Evolutionary conservation across 2,797 vertebrate genomes (phyloP), one percentile per base, ranked within the genome.

Genomic region (Schizopygopsis pylzovi): DNA sequence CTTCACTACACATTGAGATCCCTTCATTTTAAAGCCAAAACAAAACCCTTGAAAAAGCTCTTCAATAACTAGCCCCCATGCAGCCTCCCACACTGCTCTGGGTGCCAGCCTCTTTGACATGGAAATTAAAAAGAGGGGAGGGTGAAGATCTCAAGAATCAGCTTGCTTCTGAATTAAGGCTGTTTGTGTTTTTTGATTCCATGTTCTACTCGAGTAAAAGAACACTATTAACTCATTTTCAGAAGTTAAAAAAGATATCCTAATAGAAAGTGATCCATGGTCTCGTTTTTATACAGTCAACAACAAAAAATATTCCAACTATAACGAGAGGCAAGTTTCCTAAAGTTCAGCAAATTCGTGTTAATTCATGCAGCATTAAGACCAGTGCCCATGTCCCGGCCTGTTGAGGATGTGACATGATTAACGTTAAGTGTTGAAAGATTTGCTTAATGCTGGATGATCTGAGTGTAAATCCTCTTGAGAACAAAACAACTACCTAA

Each of bases 91-190:
- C 76, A 76, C 81, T 73, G 79, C 49, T 73, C 37, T 78, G 71
- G 18, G 75, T 61, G 18, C 83, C 68, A 85, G 65, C 39, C 81
- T 85, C 88, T 89, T 91, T 90, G 61, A 89, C 87, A 91, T 91
- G 90, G 77, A 87, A 91, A 91, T 90, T 39, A 73, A 85, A 72
- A 85, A 73, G 71, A 81, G 49, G 81, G 85, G 78, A 85, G 85
- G 83, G 63, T 25, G n/a, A 82, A 81, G 20, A 49, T 47, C 71
- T 43, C 75, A 67, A 68, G 84, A 22, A 52, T 73, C 54, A 68
- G 79, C 83, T 33, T 61, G 81, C 52, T 82, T 45, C 45, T 67
- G 72, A 87, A 83, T 82, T 33, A 78, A 78, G 28, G 7, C 12
- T 45, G 12, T 80, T 79, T 71, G 52, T 25, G 78, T 25, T 80